Conservation (phyloP, 2,113 vertebrate species). For the Ancistrus triradiatus region DNA sequence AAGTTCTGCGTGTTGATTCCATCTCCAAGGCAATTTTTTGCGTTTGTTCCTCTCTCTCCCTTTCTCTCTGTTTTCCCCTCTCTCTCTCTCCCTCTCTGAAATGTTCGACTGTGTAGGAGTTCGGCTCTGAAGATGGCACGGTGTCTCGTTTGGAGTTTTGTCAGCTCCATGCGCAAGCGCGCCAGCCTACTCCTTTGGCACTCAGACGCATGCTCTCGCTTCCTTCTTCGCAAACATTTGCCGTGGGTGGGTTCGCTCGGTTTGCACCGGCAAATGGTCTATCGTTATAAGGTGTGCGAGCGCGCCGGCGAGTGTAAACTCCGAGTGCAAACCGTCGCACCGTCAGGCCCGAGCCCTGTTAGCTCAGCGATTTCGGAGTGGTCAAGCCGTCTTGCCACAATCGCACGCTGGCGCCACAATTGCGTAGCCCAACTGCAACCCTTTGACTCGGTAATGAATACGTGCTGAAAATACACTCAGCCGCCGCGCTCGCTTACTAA, state of each 20-base stretch:
- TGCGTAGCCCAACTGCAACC: conserved; percentile 75
- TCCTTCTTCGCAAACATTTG: conserved; percentile 52
- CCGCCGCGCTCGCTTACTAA: conserved; percentile 67
- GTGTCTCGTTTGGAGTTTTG: conserved; percentile 59
- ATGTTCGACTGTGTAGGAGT: conserved; percentile 49
- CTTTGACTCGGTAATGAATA: conserved; percentile 89
- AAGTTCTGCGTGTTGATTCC: conserved; percentile 47
- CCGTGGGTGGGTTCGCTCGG: conserved; percentile 44
- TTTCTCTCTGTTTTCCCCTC: conserved; percentile 43
- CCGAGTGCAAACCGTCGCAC: conserved; percentile 56
- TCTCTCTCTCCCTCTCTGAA: conserved; percentile 41
- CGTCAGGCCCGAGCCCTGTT: conserved; percentile 69
- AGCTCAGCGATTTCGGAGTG: conserved; percentile 89
- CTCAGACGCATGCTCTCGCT: conserved; percentile 48
- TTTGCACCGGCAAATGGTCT: conserved; percentile 53
- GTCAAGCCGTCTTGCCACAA: conserved; percentile 94
- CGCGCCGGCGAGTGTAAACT: conserved; percentile 63
- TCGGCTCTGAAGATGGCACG: conserved; percentile 60
- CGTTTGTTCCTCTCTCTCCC: conserved; percentile 35
- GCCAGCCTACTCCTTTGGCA: conserved; percentile 56
- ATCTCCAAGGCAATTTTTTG: conserved; percentile 55
- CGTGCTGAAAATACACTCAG: conserved; percentile 83
- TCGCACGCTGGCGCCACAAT: conserved; percentile 85
- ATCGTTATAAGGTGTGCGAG: conserved; percentile 72
- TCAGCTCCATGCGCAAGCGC: conserved; percentile 53